Base-by-base conservation (phyloP, 2,797 vertebrate species). In the Pristis pectinata region DNA sequence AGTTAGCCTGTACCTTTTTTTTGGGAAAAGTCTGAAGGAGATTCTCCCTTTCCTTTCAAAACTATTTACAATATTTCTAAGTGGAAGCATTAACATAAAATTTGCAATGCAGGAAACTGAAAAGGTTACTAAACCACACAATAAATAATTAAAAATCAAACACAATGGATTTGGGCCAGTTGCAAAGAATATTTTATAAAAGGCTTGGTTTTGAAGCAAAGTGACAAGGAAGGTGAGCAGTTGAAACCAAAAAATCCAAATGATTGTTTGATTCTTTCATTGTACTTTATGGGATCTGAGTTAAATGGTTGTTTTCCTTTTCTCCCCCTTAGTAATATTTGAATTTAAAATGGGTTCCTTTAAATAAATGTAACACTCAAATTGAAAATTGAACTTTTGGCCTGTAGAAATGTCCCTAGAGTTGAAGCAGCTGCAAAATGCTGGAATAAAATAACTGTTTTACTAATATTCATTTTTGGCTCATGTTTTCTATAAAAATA, bases 301-400 rank as follows among this genome's bases (percentile, higher is more conserved):
- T 22, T 19, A 37, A 89, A 64, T 64, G 17, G 6, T 64, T 64
- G 22, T n/a, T 91, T 64, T 91, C 41, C n/a, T 7, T 64, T 41
- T 24, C n/a, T 37, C 7, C 34, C 61, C 87, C 34, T 89, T 89
- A 61, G 19, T 34, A 89, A 64, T 89, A 91, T 91, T 67, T 41
- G 17, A 67, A 19, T 67, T 91, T 37, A 67, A 67, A 22, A 67
- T 67, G 17, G n/a, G 19, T 91, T 67, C n/a, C 15, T 91, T 41
- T 24, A 91, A 91, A 64, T 10, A 19, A 89, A 61, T 61, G 5
- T 61, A 7, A 61, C 85, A 59, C 24, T 83, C 9, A 30, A 7
- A 64, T 22, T 91, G 87, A 61, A 91, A 91, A 34, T 91, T 91
- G 59, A 91, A 59, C 59, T 9, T 91, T n/a, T n/a, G 41, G 37